phyloP scores from a whole-genome alignment of 2,113 vertebrate genomes.

The Brevimyrus niger region DNA sequence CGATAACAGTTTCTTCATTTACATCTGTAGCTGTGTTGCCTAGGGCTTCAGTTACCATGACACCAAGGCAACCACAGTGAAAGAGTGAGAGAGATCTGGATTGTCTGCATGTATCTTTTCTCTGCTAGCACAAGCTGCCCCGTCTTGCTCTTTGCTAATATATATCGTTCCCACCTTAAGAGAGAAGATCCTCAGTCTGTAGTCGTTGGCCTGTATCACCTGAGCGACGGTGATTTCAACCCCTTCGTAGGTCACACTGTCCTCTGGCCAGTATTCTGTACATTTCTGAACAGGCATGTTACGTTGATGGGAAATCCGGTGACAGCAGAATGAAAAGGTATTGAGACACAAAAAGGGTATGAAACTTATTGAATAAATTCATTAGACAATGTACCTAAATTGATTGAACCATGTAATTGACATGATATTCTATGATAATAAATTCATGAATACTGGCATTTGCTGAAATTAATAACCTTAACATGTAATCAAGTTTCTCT shows the following conservation, averaged over 20 bases:
- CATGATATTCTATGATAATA: not conserved
- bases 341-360: not conserved
- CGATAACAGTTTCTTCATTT: slow-evolving; percentile 33
- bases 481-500: not conserved
- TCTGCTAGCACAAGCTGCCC: not conserved
- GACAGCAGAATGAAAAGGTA: not conserved
- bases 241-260: slow-evolving; percentile 76
- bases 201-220: slow-evolving; percentile 89
- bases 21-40: slow-evolving; percentile 34
- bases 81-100: slow-evolving; percentile 19
- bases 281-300: slow-evolving; percentile 71
- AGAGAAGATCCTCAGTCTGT: slow-evolving; percentile 86
- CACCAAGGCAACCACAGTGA: slow-evolving; percentile 37
- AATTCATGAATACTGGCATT: not conserved
- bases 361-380: not conserved
- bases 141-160: not conserved
- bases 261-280: slow-evolving; percentile 96
- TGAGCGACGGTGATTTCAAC: slow-evolving; percentile 78
- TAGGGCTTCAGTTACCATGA: slow-evolving; percentile 42
- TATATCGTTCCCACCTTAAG: not conserved
- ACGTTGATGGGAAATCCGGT: not conserved
- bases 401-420: not conserved
- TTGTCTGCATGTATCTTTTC: not conserved
- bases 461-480: not conserved
- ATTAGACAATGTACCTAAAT: not conserved